Base-by-base conservation (phyloP, 37 sponge, comb jelly and placozoan species). In the Chondrilla cf. caribensis region DNA sequence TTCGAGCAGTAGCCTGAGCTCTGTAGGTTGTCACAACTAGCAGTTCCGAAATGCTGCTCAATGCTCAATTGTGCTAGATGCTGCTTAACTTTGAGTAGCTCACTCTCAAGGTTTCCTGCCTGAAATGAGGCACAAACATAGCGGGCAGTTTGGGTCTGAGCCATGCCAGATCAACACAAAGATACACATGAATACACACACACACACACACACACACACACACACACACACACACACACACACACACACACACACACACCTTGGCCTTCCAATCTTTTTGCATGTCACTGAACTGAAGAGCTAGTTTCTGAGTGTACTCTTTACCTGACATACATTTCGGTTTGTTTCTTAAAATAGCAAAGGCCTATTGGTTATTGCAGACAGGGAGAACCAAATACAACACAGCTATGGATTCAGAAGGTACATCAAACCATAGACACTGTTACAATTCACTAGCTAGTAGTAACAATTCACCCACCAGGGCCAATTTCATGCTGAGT, bases 401-500 rank as follows among this genome's bases (percentile, higher is more conserved):
- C n/a, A n/a, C n/a, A n/a, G n/a, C n/a, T n/a, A n/a, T n/a, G n/a
- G n/a, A n/a, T n/a, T n/a, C n/a, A n/a, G n/a, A n/a, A n/a, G n/a
- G n/a, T n/a, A n/a, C n/a, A n/a, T n/a, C n/a, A n/a, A n/a, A n/a
- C n/a, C n/a, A n/a, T n/a, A n/a, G n/a, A n/a, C n/a, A n/a, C n/a
- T n/a, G n/a, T n/a, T n/a, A n/a, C n/a, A n/a, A n/a, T n/a, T n/a
- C n/a, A n/a, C n/a, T n/a, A n/a, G n/a, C n/a, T n/a, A n/a, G n/a
- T n/a, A n/a, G n/a, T n/a, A n/a, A n/a, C n/a, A n/a, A n/a, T n/a
- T n/a, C n/a, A 19, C 81, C 59, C 31, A 90, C 90, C 76, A 90
- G 60, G 8, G 90, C 90, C 24, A 90, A 79, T 86, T 90, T 90
- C 86, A 90, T 85, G 38, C 83, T 82, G 29, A 59, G 81, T 28